phyloP scores from a whole-genome alignment of 2,888 invertebrate species.

The Cabera pusaria region DNA sequence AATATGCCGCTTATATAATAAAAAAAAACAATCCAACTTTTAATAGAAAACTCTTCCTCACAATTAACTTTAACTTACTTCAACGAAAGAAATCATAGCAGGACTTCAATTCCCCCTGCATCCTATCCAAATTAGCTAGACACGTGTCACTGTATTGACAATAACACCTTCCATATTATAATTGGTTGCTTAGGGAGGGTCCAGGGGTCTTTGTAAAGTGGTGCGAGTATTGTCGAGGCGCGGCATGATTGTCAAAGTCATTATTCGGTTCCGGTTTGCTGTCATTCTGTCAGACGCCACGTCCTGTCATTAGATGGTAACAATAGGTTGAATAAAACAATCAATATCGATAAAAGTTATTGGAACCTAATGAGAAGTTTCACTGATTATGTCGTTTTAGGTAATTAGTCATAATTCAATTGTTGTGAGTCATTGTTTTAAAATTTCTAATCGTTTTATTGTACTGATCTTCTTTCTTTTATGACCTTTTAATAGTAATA shows the following conservation, averaged over 20 bases:
- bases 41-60: no score
- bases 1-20: no score
- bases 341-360: conserved; percentile 19
- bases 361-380: background rate
- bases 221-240: conserved; percentile 44
- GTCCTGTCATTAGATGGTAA: conserved; percentile 39
- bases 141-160: conserved; percentile 29
- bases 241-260: conserved; percentile 52
- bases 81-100: no score
- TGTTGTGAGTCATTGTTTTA: no score
- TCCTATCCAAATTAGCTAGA: conserved; percentile 32
- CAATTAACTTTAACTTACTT: no score
- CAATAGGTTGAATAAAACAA: conserved; percentile 44
- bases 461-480: no score
- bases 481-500: no score
- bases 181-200: conserved; percentile 22
- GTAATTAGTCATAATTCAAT: no score
- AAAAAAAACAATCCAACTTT: conserved; percentile 21
- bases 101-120: conserved; percentile 23
- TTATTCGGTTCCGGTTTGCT: conserved; percentile 59
- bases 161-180: conserved; percentile 28
- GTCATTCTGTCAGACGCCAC: conserved; percentile 43
- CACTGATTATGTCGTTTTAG: no score
- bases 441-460: no score
- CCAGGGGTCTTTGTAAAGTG: conserved; percentile 33